Evolutionary conservation across 2,888 invertebrate genomes (phyloP), one percentile per base, ranked within the genome.

Genomic region (Margaritifera margaritifera): DNA sequence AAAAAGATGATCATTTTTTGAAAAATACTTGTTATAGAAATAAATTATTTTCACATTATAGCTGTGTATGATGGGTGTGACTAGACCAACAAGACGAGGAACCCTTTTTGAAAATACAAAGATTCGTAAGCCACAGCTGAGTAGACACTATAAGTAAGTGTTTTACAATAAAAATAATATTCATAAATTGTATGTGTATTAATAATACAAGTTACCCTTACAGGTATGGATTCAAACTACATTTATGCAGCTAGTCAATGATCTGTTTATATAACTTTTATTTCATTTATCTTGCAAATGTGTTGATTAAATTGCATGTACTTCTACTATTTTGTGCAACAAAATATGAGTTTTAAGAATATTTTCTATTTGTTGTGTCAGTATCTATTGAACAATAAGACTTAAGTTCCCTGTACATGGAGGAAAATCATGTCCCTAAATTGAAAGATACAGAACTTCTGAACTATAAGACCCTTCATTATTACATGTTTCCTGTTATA

Each of bases 31-130:
- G 8, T 55, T 55, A 55, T 55, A 55, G 15, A 22, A 22, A 22
- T 22, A 55, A n/a, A 18, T 22, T 18, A 18, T 59, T 72, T 59
- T 69, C 15, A 82, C 11, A 42, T 11, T 86, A 24, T 80, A 91
- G 91, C 89, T 90, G 80, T 91, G 91, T 71, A 90, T 99, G 53
- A 96, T 97, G 0, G 92, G 92, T 60, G 96, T 98, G 0, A 97
- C 99, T 2, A 93, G 99, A 2, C 98, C 99, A 0, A 98, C 98
- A 0, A 93, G 96, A 18, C 93, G 99, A 80, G 99, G 99, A 0
- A 92, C 93, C 1, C 93, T 97, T 52, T 99, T 99, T 90, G 92
- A 93, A 72, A 95, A 95, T 87, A 92, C 94, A 62, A 92, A 95
- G 19, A 95, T 96, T 20, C 92, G 95, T 67, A 97, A 97, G 89